These are phyloP conservation scores for Neria commutata DNA, from an alignment of 2,888 invertebrate genomes.

Conservation along the genomic window DNA sequence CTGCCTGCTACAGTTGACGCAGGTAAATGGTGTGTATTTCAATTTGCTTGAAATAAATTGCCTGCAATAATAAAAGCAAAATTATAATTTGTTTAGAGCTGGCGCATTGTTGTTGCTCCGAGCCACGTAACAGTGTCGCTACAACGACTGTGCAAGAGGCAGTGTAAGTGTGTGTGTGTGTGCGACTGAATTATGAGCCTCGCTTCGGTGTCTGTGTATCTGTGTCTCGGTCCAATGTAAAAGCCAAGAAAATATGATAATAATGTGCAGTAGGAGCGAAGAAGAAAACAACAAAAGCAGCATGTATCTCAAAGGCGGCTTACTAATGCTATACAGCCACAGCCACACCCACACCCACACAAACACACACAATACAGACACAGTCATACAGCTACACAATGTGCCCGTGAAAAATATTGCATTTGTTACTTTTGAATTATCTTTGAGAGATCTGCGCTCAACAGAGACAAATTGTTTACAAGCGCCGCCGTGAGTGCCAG, in stretches of 20 bases:
- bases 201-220: neutral
- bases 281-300: too few relatives aligned
- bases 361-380: too few relatives aligned
- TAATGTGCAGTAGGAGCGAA: neutral
- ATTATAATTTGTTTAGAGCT: conserved; percentile 1
- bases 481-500: too few relatives aligned
- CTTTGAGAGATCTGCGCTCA: neutral
- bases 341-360: too few relatives aligned
- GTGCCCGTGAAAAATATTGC: neutral
- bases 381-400: neutral
- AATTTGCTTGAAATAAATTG: conserved; percentile 49
- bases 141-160: too few relatives aligned
- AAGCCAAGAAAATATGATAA: neutral
- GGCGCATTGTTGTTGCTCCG: neutral
- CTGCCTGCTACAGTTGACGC: conserved; percentile 13
- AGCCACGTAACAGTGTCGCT: too few relatives aligned
- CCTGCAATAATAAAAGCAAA: conserved; percentile 40
- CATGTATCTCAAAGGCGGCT: too few relatives aligned
- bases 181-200: neutral
- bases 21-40: conserved; percentile 51
- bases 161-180: neutral
- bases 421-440: neutral
- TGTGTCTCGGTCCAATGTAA: neutral
- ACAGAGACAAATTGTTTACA: neutral
- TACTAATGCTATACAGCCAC: too few relatives aligned